Conservation (phyloP, 2,888 invertebrate genomes). For the Chrysolina haemoptera region DNA sequence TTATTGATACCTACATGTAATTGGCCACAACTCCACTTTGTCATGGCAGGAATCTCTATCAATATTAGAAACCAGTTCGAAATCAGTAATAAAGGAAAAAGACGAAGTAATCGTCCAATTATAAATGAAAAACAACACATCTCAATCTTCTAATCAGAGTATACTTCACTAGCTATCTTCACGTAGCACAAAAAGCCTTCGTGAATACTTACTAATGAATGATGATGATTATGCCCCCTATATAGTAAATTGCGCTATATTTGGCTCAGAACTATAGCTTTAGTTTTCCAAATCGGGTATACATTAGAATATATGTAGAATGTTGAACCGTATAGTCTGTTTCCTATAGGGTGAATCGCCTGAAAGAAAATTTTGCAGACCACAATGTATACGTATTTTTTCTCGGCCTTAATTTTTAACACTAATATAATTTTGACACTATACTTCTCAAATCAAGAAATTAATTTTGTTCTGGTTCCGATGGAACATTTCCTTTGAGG, state of each 20-base stretch:
- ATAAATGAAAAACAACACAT: constrained; percentile 37
- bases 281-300: constrained; percentile 46
- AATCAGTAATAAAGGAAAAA: constrained; percentile 33
- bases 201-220: constrained; percentile 48
- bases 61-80: constrained; percentile 26
- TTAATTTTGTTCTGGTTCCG: no score
- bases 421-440: not conserved
- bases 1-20: no score
- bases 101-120: constrained; percentile 39
- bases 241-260: constrained; percentile 49
- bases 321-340: constrained; percentile 38
- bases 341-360: constrained; percentile 36
- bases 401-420: not conserved
- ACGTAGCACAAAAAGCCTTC: constrained; percentile 35
- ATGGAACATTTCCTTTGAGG: no score
- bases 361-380: not conserved
- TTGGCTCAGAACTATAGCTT: constrained; percentile 46
- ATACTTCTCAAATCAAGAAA: no score
- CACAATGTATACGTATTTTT: no score
- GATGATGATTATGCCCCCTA: constrained; percentile 47
- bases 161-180: constrained; percentile 14
- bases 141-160: constrained; percentile 40
- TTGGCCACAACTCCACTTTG: not conserved
- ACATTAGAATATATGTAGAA: constrained; percentile 55
- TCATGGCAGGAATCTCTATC: not conserved